Percentiles rank a stretch among this genome's conserved stretches.
These are phyloP conservation scores for Micoletzkya japonica DNA, from an alignment of 2,888 invertebrate genomes.

Conservation along the genomic window DNA sequence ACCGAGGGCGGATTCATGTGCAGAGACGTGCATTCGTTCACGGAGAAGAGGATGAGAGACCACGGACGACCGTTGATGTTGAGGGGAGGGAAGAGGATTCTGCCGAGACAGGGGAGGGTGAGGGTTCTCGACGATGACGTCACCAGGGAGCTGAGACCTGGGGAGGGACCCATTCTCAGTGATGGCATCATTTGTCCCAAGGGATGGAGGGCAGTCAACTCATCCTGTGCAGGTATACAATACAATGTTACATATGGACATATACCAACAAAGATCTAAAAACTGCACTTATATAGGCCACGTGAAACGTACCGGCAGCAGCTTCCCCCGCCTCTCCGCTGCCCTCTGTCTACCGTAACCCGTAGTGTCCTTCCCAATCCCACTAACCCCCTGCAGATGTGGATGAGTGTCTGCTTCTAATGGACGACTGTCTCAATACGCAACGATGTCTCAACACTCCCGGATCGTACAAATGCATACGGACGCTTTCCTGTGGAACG, in stretches of 20 bases:
- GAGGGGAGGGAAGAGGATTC: not conserved
- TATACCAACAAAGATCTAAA: not conserved
- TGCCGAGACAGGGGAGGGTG: not conserved
- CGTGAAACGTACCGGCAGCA: too few species aligned
- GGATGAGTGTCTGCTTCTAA: slow-evolving; percentile 60
- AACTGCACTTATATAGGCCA: not conserved
- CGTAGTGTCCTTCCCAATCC: not conserved
- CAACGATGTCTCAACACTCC: slow-evolving; percentile 63
- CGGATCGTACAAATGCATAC: slow-evolving; percentile 78
- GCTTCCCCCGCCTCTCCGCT: not conserved
- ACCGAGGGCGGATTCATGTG: slow-evolving; percentile 30
- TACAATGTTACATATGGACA: too few species aligned
- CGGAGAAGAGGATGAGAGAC: slow-evolving; percentile 24
- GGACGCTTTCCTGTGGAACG: slow-evolving; percentile 87
- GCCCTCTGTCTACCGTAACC: not conserved
- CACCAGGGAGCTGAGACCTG: slow-evolving; percentile 15
- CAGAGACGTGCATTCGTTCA: not conserved
- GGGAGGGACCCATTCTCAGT: slow-evolving; percentile 4
- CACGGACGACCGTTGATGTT: not conserved
- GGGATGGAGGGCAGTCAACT: slow-evolving; percentile 16
- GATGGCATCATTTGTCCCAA: slow-evolving; percentile 21
- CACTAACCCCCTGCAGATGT: slow-evolving; percentile 46
- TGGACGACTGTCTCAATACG: slow-evolving; percentile 57
- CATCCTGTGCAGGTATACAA: slow-evolving; percentile 20
- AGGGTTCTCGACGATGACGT: slow-evolving; percentile 25